These are phyloP conservation scores for Amiota communis DNA, from an alignment of 2,888 invertebrate species.

Conservation along the genomic window DNA sequence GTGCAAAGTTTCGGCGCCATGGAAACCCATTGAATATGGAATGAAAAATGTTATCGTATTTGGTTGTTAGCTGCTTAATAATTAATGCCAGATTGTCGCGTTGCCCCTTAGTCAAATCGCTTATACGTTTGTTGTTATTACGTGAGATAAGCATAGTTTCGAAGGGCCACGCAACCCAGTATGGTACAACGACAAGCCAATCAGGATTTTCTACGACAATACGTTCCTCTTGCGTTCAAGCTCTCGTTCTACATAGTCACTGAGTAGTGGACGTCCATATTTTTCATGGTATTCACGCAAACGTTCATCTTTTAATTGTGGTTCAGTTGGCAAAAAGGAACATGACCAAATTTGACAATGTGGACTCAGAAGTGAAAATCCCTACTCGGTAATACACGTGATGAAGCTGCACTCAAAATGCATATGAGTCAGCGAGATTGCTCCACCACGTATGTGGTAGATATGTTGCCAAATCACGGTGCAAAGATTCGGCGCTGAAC, in stretches of 20 bases:
- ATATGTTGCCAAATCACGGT: too few relatives aligned
- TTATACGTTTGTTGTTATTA: constrained; percentile 82
- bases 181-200: constrained; percentile 96
- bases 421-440: too few relatives aligned
- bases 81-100: constrained; percentile 81
- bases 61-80: constrained; percentile 87
- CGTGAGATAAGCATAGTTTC: constrained; percentile 90
- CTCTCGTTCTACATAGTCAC: constrained; percentile 89
- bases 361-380: too few relatives aligned
- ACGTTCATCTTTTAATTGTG: constrained; percentile 83
- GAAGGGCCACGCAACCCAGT: constrained; percentile 97
- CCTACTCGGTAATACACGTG: too few relatives aligned
- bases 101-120: constrained; percentile 83
- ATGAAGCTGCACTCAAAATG: too few relatives aligned
- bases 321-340: constrained; percentile 91
- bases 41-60: constrained; percentile 97
- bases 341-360: constrained; percentile 99
- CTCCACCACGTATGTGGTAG: too few relatives aligned
- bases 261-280: constrained; percentile 81
- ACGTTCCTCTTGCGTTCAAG: constrained; percentile 83
- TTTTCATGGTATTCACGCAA: constrained; percentile 84
- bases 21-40: constrained; percentile 99
- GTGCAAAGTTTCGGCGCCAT: too few relatives aligned
- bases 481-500: too few relatives aligned
- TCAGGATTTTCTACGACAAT: constrained; percentile 87